Evolutionary conservation across 2,888 invertebrate genomes (phyloP), one percentile per base, ranked within the genome.

Genomic region (Caenorhabditis panamensis): DNA sequence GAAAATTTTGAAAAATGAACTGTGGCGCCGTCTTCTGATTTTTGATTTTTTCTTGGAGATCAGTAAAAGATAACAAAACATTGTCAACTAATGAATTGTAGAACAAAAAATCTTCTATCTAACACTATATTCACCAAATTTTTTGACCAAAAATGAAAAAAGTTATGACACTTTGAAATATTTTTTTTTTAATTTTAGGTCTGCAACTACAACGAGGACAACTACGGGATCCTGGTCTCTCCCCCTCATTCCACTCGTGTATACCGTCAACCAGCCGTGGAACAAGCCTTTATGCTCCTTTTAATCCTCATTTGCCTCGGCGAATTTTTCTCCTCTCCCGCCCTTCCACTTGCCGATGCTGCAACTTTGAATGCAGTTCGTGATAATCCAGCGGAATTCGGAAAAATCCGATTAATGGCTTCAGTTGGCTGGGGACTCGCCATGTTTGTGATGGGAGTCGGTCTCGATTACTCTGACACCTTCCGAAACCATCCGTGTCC

Each of bases 381-480:
- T 8, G 90, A 91, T 47, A 83, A 81, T 11, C 88, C 89, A 5
- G 84, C 88, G 44, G 89, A 90, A 71, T 92, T 98, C 91, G 97
- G 97, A 0, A 95, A 96, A 90, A 98, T 98, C 92, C 94, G 98
- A 86, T 97, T 99, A 96, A 98, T 97, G 91, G 97, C 97, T 1
- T 97, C 96, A 20, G 93, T 97, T 72, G 98, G 98, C 54, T 99
- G 98, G 98, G 98, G 96, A 31, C 93, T 98, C 87, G 95, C 98
- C 56, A 99, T 99, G 98, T 98, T 99, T 92, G 95, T 98, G 91
- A 96, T 99, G 78, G 96, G 96, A 77, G 96, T 96, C 88, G 96
- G 95, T 1, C 93, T 99, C 79, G 98, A 99, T 92, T 96, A 97
- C 92, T 96, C 97, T 73, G 96, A 96, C 22, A 95, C 96, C 0